Evolutionary conservation across 2,888 invertebrate genomes (phyloP).

Genomic region (Leucozona laternaria): DNA sequence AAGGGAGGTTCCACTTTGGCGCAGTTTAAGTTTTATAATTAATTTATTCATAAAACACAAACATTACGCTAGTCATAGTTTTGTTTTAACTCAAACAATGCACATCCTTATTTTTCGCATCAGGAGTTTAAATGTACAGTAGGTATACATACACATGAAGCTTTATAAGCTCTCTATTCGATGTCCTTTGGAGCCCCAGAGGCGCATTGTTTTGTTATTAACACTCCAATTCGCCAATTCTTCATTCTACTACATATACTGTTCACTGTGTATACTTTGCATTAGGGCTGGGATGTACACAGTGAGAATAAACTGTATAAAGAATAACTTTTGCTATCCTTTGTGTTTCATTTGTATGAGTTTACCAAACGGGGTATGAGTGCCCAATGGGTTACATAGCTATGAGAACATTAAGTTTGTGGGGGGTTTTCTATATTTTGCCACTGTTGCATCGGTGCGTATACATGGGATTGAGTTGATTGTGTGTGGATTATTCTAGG

Average conservation of each 20-base stretch:
- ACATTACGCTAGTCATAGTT: constrained; percentile 68
- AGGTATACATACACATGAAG: constrained; percentile 1
- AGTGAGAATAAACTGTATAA: constrained; percentile 28
- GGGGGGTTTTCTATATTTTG: constrained; percentile 19
- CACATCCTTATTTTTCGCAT: constrained; percentile 1
- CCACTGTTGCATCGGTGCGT: constrained; percentile 51
- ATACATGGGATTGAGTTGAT: neutral
- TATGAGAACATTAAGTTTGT: constrained; percentile 20
- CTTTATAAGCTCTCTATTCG: constrained; percentile 19
- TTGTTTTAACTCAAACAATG: constrained; percentile 66
- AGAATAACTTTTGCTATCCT: constrained; percentile 45
- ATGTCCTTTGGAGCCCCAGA: constrained; percentile 9
- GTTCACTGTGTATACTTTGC: constrained; percentile 10
- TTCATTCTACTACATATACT: constrained; percentile 20
- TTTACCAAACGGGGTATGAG: neutral
- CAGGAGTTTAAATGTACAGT: neutral
- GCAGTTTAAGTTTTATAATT: constrained; percentile 55
- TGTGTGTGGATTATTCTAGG: neutral
- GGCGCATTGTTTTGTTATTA: constrained; percentile 65
- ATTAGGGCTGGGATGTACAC: neutral
- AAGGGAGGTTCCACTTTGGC: neutral
- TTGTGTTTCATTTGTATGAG: constrained; percentile 4
- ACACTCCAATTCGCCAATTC: constrained; percentile 71
- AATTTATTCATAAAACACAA: constrained; percentile 70
- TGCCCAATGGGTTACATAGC: neutral